A percentile compares a stretch with the other conserved stretches of the same genome.
Evolutionary conservation across 2,888 invertebrate species (phyloP).

Genomic region (Arge pagana): DNA sequence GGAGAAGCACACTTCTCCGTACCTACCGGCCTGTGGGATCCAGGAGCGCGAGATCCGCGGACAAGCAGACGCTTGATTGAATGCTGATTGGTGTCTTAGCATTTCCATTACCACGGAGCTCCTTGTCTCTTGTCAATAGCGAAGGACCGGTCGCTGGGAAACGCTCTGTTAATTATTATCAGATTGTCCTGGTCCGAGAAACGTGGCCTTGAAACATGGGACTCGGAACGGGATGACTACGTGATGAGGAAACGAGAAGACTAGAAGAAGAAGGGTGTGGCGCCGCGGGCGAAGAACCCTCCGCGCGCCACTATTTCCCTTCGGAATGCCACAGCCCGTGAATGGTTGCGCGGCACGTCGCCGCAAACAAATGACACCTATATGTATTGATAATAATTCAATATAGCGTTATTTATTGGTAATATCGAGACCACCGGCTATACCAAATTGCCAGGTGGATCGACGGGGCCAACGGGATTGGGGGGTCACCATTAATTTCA

Average conservation of each 20-base stretch:
- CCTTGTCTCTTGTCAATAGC: too few relatives aligned
- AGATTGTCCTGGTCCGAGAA: too few relatives aligned
- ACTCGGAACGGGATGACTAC: too few relatives aligned
- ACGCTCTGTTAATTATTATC: too few relatives aligned
- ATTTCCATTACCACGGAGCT: neutral
- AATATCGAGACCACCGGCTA: too few relatives aligned
- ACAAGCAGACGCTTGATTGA: conserved; percentile 12
- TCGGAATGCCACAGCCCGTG: conserved; percentile 4
- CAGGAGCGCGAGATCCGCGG: neutral
- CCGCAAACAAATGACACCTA: too few relatives aligned
- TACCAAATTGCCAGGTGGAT: conserved; percentile 42
- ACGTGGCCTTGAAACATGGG: too few relatives aligned
- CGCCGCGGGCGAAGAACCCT: too few relatives aligned
- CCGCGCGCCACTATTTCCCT: too few relatives aligned
- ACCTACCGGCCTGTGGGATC: neutral
- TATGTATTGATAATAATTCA: conserved; percentile 41
- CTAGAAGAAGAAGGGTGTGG: too few relatives aligned
- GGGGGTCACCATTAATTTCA: conserved; percentile 46
- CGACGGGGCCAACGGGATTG: conserved; percentile 27
- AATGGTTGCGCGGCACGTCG: neutral
- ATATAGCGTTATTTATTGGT: conserved; percentile 46
- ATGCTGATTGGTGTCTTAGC: conserved; percentile 4
- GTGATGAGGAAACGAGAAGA: too few relatives aligned
- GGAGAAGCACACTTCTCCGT: neutral
- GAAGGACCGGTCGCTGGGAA: too few relatives aligned